phyloP scores from a whole-genome alignment of 2,797 vertebrate species.

The Crenichthys baileyi region DNA sequence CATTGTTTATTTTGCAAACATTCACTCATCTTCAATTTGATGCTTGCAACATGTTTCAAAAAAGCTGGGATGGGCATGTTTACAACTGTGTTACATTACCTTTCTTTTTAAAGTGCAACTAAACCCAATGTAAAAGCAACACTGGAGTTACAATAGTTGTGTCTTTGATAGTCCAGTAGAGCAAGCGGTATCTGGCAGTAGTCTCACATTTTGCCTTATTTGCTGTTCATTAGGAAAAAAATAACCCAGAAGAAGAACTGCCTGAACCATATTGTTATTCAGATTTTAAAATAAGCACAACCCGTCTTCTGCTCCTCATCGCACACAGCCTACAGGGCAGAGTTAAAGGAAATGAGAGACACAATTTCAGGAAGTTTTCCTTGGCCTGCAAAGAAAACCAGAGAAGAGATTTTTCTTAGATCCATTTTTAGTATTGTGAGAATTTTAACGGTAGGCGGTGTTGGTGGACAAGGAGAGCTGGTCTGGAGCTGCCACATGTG shows the following conservation, averaged over 20 bases:
- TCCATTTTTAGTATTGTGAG: conserved; percentile 76
- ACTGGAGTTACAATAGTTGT: too few relatives aligned
- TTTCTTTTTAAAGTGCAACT: too few relatives aligned
- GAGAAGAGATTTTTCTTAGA: conserved; percentile 57
- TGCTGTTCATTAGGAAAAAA: conserved; percentile 14
- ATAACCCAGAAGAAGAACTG: not conserved
- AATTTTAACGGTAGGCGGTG: conserved; percentile 44
- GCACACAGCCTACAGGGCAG: conserved; percentile 44
- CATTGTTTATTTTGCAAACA: too few relatives aligned
- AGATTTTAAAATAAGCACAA: conserved; percentile 40
- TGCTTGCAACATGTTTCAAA: too few relatives aligned
- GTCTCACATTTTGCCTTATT: conserved; percentile 6
- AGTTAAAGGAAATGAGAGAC: conserved; percentile 74
- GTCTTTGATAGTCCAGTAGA: conserved; percentile 10
- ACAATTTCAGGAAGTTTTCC: conserved; percentile 86
- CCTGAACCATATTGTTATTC: conserved; percentile 23
- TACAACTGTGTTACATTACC: too few relatives aligned
- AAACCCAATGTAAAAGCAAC: too few relatives aligned
- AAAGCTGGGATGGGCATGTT: too few relatives aligned
- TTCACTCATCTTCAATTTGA: too few relatives aligned
- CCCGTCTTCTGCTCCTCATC: conserved; percentile 64
- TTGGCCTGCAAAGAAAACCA: conserved; percentile 73
- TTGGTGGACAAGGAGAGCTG: conserved; percentile 49
- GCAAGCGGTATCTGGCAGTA: conserved; percentile 33
- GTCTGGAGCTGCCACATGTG: conserved; percentile 54